Evolutionary conservation across 2,113 vertebrate species (phyloP).

Genomic region (Camelus bactrianus): DNA sequence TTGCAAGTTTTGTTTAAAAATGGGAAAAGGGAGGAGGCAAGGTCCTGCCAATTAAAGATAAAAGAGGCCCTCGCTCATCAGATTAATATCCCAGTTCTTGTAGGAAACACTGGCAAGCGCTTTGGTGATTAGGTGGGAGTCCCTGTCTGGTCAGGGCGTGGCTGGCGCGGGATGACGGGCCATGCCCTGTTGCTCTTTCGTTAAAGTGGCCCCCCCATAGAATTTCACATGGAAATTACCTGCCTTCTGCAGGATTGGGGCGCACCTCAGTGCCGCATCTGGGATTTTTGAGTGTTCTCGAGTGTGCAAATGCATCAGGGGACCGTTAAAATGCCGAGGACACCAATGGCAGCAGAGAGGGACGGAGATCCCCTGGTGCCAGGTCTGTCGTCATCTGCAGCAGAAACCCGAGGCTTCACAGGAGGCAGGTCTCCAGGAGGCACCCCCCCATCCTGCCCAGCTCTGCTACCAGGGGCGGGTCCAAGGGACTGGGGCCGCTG

Average conservation of each 20-base stretch:
- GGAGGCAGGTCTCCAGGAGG: background rate
- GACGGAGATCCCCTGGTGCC: rapidly evolving
- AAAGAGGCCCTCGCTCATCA: background rate
- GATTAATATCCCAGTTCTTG: background rate
- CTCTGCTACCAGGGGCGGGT: rapidly evolving
- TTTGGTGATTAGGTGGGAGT: background rate
- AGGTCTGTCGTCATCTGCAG: rapidly evolving
- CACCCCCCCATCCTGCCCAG: rapidly evolving
- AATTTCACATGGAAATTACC: rapidly evolving
- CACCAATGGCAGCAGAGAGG: background rate
- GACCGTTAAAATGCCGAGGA: background rate
- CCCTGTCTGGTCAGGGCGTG: background rate
- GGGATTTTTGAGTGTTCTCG: rapidly evolving
- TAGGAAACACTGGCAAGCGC: background rate
- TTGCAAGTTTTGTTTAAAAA: background rate
- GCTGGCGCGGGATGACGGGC: rapidly evolving
- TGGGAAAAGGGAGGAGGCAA: background rate
- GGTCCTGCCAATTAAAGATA: background rate
- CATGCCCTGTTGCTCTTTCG: rapidly evolving
- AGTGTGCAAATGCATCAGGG: rapidly evolving
- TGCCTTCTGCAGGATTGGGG: rapidly evolving
- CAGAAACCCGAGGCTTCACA: background rate
- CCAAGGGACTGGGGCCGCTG: background rate
- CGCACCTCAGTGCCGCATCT: rapidly evolving
- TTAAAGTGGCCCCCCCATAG: rapidly evolving